Conservation (phyloP, 1,140 invertebrate species). For the Holotrichia oblita region DNA sequence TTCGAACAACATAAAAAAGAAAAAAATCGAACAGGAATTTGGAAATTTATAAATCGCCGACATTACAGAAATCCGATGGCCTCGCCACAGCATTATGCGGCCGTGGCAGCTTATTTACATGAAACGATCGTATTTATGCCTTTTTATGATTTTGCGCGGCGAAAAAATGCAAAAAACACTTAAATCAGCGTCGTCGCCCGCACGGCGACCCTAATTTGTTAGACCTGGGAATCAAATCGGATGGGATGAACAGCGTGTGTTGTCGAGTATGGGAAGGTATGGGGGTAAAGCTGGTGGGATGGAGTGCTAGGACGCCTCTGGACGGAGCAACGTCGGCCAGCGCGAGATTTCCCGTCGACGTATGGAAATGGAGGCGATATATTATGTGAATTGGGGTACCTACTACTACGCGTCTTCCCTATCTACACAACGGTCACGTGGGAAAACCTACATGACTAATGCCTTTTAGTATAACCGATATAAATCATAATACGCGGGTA, state of each 20-base stretch:
- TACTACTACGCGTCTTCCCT: background rate
- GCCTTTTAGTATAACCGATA: background rate
- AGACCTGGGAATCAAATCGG: constrained; percentile 16
- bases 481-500: background rate
- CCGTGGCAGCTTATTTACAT: constrained; percentile 4
- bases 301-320: background rate
- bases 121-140: constrained; percentile 22
- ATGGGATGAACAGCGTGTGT: too few species aligned
- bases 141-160: constrained; percentile 12
- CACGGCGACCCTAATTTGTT: constrained; percentile 9
- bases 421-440: constrained; percentile 32
- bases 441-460: constrained; percentile 6
- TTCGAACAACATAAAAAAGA: too few species aligned
- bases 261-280: background rate
- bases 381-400: constrained; percentile 15
- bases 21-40: too few species aligned
- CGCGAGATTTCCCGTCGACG: background rate
- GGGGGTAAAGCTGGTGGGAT: background rate
- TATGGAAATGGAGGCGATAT: constrained; percentile 31
- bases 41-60: too few species aligned
- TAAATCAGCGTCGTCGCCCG: background rate
- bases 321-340: background rate
- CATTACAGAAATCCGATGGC: too few species aligned
- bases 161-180: constrained; percentile 27
- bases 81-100: too few species aligned